Conservation (phyloP, 2,888 invertebrate species). For the Tanytarsus gracilentus region DNA sequence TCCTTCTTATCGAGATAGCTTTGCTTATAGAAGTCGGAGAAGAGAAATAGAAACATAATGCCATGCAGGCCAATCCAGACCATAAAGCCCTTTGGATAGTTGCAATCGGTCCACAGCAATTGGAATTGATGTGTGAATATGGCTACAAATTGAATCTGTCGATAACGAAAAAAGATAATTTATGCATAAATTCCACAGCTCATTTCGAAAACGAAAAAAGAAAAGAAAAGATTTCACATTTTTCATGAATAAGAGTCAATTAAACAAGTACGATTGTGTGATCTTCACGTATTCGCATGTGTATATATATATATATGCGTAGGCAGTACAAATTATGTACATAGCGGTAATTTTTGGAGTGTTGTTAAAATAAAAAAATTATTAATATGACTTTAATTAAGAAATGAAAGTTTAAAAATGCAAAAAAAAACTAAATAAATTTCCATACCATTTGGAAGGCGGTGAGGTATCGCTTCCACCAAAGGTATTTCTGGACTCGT, state of each 20-base stretch:
- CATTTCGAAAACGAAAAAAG: too few relatives aligned
- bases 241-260: too few relatives aligned
- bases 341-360: too few relatives aligned
- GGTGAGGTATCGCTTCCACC: slow-evolving; percentile 97
- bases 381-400: too few relatives aligned
- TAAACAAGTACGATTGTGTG: too few relatives aligned
- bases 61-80: slow-evolving; percentile 94
- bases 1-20: slow-evolving; percentile 50
- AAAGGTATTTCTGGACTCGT: slow-evolving; percentile 82
- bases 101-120: slow-evolving; percentile 79
- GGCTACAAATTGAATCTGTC: slow-evolving; percentile 79
- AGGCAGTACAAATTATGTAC: too few relatives aligned
- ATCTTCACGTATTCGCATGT: too few relatives aligned
- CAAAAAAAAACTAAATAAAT: too few relatives aligned
- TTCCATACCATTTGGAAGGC: slow-evolving; percentile 81
- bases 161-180: slow-evolving; percentile 34
- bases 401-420: too few relatives aligned
- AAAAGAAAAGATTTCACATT: too few relatives aligned
- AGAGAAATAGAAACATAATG: slow-evolving; percentile 85
- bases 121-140: slow-evolving; percentile 90
- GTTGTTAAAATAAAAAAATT: too few relatives aligned
- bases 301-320: too few relatives aligned
- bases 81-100: slow-evolving; percentile 84
- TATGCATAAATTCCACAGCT: background rate
- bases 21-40: slow-evolving; percentile 88